phyloP scores from a whole-genome alignment of 2,797 vertebrate genomes.

The Tenualosa ilisha region DNA sequence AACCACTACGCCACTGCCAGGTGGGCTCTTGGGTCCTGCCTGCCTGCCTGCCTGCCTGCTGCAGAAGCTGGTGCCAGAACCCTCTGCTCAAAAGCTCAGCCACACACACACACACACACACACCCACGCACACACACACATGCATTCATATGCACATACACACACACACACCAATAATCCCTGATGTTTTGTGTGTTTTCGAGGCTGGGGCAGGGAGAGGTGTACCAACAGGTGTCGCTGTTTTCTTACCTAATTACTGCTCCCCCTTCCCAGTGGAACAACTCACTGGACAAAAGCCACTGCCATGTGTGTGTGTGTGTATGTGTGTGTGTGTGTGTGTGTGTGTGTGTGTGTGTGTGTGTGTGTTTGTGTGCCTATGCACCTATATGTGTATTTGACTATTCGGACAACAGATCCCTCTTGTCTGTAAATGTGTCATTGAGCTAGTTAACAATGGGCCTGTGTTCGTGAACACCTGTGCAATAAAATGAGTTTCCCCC shows the following conservation, averaged over 20 bases:
- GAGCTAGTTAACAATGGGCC: not conserved
- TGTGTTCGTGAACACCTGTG: not conserved
- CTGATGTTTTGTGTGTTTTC: constrained; percentile 39
- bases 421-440: not conserved
- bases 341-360: not conserved
- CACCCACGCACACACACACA: not conserved
- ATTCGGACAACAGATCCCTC: constrained; percentile 1
- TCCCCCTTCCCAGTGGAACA: constrained; percentile 73
- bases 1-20: constrained; percentile 52
- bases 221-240: constrained; percentile 75
- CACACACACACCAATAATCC: constrained; percentile 46
- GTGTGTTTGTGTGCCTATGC: constrained; percentile 37
- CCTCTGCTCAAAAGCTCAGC: not conserved
- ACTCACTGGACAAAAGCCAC: constrained; percentile 50
- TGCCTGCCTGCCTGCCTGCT: not conserved
- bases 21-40: constrained; percentile 38
- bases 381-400: not conserved
- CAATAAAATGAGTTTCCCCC: not conserved
- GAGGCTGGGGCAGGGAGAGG: constrained; percentile 46
- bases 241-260: constrained; percentile 73
- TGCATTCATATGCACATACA: not conserved
- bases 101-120: not conserved
- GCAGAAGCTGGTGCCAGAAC: not conserved
- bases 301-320: not conserved
- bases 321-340: not conserved